Base-by-base conservation (phyloP, 2,888 invertebrate genomes). In the Ophion costatus region DNA sequence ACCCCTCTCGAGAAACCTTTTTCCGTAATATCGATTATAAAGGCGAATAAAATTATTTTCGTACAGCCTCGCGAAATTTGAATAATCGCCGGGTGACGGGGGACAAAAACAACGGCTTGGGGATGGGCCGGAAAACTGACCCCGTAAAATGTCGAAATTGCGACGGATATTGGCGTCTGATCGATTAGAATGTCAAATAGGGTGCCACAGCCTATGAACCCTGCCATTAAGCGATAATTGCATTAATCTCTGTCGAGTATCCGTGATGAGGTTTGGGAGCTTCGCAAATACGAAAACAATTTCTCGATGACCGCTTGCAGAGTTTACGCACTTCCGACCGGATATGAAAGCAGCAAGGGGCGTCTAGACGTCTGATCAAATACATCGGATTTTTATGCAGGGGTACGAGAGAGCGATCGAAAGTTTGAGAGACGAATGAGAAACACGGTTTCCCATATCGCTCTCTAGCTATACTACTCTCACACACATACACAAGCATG, bases 311-410 rank as follows among this genome's bases (percentile, higher is more conserved):
- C 22, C 56, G 69, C 29, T 29, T 7, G 38, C 57, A 24, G 42
- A 17, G 51, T 51, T 61, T 63, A 82, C 76, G 64, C 83, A 75
- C 77, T 87, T 88, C 87, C 87, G 80, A 82, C 81, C 88, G 89
- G 89, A 91, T 90, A 88, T 89, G 84, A 59, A 42, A 11, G 57
- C 56, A 33, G 56, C 61, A 9, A 45, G 63, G 61, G 89, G 88
- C 86, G 92, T 92, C 92, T 92, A 92, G 92, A 92, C 92, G 91
- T 90, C 92, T 90, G 90, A 90, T 90, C 91, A 92, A 92, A 92
- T 89, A 92, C 59, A 42, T 45, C 42, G 85, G 77, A 24, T 78
- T 69, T 77, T 80, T 73, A 56, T n/a, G 59, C 38, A 42, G 14
- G 38, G 59, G 38, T 56, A 11, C 57, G 38, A 24, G 42, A 42